phyloP scores from a whole-genome alignment of 2,113 vertebrate genomes.

The Megaleporinus macrocephalus region DNA sequence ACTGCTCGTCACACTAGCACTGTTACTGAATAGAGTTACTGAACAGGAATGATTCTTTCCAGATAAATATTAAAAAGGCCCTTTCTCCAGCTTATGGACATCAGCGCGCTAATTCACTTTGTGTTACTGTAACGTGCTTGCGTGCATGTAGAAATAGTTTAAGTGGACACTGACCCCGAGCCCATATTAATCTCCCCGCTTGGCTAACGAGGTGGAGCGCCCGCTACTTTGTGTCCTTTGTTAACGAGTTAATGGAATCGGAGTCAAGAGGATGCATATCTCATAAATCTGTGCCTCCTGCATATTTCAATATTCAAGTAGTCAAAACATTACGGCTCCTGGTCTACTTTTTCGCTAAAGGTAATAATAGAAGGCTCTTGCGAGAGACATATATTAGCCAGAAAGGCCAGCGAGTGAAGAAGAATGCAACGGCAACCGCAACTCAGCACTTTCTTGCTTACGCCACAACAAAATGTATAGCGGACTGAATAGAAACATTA shows the following conservation, averaged over 20 bases:
- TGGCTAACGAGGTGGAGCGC: conserved; percentile 76
- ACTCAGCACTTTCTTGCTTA: conserved; percentile 14
- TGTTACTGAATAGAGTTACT: background rate
- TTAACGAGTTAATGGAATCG: conserved; percentile 82
- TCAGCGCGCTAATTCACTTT: conserved; percentile 2
- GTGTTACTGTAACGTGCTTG: conserved; percentile 12
- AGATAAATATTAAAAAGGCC: conserved; percentile 12
- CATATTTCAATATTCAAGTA: conserved; percentile 77
- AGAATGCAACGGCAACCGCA: conserved; percentile 5
- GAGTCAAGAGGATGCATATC: conserved; percentile 74
- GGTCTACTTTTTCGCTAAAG: conserved; percentile 36
- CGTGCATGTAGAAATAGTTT: conserved; percentile 63
- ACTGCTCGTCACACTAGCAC: background rate
- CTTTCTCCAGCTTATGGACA: background rate
- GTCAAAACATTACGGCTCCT: conserved; percentile 41
- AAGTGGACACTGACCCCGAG: conserved; percentile 80
- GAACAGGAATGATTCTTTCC: conserved; percentile 5
- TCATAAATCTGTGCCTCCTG: conserved; percentile 65
- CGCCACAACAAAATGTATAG: background rate
- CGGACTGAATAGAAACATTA: conserved; percentile 20
- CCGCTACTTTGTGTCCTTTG: conserved; percentile 69
- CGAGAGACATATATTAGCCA: background rate
- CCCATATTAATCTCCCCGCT: conserved; percentile 75
- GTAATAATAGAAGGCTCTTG: background rate
- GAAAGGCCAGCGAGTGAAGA: background rate